These are phyloP conservation scores for Troglohyphantes excavatus DNA, from an alignment of 2,888 invertebrate genomes.

Conservation along the genomic window DNA sequence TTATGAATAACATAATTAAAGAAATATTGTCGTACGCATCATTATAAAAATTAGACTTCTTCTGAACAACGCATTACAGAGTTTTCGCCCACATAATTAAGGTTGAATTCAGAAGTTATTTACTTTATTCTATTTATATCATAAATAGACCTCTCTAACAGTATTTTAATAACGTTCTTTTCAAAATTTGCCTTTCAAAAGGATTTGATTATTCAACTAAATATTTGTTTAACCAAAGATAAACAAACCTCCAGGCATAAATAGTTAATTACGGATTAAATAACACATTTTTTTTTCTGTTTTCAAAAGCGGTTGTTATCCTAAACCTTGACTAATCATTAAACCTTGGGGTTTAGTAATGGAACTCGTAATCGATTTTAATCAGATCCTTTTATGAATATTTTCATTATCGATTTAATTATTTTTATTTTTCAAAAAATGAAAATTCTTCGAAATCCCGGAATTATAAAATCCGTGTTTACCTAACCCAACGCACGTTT, in stretches of 20 bases:
- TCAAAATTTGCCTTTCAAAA: neutral
- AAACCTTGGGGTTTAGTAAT: neutral
- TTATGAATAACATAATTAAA: no score
- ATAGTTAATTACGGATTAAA: neutral
- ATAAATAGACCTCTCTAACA: neutral
- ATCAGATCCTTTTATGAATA: neutral
- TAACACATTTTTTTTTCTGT: neutral
- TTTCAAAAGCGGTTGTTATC: neutral
- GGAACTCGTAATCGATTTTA: neutral
- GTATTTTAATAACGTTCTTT: neutral
- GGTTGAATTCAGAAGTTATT: neutral
- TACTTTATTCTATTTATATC: neutral
- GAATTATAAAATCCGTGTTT: neutral
- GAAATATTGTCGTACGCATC: no score
- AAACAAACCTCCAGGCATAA: neutral
- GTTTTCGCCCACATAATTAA: no score
- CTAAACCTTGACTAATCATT: neutral
- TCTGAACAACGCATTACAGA: no score
- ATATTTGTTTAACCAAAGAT: no score
- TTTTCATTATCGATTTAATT: neutral
- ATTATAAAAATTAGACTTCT: no score
- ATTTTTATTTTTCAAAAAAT: neutral
- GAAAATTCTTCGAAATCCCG: neutral
- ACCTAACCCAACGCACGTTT: neutral
- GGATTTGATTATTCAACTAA: neutral